Conservation (phyloP, 2,888 invertebrate species). For the Agapostemon virescens region DNA sequence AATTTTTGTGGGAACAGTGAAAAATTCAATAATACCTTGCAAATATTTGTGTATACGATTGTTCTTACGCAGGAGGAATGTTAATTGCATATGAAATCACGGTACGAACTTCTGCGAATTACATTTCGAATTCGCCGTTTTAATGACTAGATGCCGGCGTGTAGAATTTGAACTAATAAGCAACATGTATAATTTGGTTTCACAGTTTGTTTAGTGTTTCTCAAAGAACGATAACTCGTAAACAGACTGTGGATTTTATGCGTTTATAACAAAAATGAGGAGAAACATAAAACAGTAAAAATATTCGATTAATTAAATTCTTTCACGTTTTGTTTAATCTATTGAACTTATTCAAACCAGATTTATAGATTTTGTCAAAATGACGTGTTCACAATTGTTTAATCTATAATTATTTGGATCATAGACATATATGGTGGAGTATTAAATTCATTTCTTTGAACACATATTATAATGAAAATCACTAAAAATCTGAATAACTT, state of each 20-base stretch:
- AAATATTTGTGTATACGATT: slow-evolving; percentile 42
- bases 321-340: no score
- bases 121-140: background rate
- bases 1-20: slow-evolving; percentile 31
- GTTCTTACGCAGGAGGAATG: slow-evolving; percentile 18
- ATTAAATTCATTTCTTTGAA: no score
- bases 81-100: slow-evolving; percentile 27
- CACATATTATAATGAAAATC: no score
- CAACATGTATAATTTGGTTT: slow-evolving; percentile 8
- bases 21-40: slow-evolving; percentile 37
- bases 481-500: no score
- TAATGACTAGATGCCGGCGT: background rate
- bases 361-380: no score
- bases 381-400: no score
- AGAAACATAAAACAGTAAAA: no score
- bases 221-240: background rate
- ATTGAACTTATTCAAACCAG: no score
- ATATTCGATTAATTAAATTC: no score
- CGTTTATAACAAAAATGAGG: no score
- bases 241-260: background rate
- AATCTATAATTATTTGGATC: no score
- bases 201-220: background rate
- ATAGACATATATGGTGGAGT: no score
- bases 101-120: slow-evolving; percentile 1
- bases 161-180: background rate